Evolutionary conservation across 2,888 invertebrate genomes (phyloP), one percentile per base, ranked within the genome.

Genomic region (Andrena bucephala): DNA sequence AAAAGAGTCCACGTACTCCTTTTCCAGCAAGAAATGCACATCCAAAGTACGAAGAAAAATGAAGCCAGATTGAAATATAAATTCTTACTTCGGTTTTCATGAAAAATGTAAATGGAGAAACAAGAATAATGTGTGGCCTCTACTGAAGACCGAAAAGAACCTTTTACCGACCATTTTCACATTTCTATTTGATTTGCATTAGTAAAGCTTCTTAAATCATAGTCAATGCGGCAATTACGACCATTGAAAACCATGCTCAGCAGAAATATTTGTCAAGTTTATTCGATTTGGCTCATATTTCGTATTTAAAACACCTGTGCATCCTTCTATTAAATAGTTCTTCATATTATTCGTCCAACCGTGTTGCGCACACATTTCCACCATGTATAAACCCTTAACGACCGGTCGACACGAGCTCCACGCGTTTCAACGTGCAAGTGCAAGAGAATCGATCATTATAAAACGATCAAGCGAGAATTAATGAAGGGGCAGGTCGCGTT

Each of bases 171-270:
- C 27, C 24, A 57, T 57, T 57, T 27, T 57, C 10, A 57, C 4
- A 24, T 13, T 48, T 48, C 13, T 59, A 20, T 60, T 10, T 48
- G 13, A 31, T 13, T 59, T 29, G 10, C 42, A 42, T 16, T 16
- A 7, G 24, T 27, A n/a, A 13, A 68, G 16, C 48, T 68, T 27
- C 33, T n/a, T 42, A 27, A 36, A 42, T 52, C 24, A 62, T 33
- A 67, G 74, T 59, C 63, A 75, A 52, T 29, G 68, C 82, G 70
- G 67, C 81, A 74, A 48, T 81, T 82, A 75, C 82, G 82, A 82
- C 63, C 75, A 81, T 82, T 71, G 82, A 81, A 82, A 82, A 81
- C 82, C 82, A 81, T 82, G 82, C 68, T 75, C 67, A 67, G 59
- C 52, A 57, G 50, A 42, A 20, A 16, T 65, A 8, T 62, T 74